phyloP scores from a whole-genome alignment of 2,888 invertebrate species.

The Agrotis puta region DNA sequence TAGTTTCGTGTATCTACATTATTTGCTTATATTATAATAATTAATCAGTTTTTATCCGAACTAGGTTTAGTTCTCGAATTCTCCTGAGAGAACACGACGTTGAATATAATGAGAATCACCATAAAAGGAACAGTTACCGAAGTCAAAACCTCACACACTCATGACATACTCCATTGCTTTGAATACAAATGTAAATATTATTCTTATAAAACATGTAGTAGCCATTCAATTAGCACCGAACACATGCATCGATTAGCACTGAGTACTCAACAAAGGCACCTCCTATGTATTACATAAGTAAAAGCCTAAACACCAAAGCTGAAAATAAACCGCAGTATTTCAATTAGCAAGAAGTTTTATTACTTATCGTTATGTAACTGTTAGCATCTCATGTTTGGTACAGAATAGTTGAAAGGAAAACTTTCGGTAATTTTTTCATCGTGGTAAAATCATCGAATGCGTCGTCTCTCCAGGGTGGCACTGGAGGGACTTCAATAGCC shows the following conservation, averaged over 20 bases:
- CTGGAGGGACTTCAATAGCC: too few relatives aligned
- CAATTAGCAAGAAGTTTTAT: neutral
- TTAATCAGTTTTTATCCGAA: too few relatives aligned
- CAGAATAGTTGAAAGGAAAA: neutral
- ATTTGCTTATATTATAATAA: too few relatives aligned
- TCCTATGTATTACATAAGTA: constrained; percentile 2
- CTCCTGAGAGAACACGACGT: too few relatives aligned
- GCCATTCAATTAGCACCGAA: constrained; percentile 21
- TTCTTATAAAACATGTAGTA: constrained; percentile 2
- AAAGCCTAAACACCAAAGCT: neutral
- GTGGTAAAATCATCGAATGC: too few relatives aligned
- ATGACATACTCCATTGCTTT: neutral
- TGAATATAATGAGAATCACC: too few relatives aligned
- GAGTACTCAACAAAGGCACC: too few relatives aligned
- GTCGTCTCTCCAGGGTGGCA: too few relatives aligned
- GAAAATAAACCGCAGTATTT: neutral
- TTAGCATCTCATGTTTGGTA: neutral
- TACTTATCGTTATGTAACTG: neutral
- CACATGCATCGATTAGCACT: constrained; percentile 30
- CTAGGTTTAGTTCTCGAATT: too few relatives aligned
- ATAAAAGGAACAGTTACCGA: neutral
- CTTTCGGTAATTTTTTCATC: neutral
- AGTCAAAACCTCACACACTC: neutral
- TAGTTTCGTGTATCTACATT: too few relatives aligned
- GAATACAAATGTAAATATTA: constrained; percentile 25